Percentiles rank a stretch among this genome's conserved stretches.
Evolutionary conservation across 2,113 vertebrate genomes (phyloP).

Genomic region (Forbesichthys papilliferus): DNA sequence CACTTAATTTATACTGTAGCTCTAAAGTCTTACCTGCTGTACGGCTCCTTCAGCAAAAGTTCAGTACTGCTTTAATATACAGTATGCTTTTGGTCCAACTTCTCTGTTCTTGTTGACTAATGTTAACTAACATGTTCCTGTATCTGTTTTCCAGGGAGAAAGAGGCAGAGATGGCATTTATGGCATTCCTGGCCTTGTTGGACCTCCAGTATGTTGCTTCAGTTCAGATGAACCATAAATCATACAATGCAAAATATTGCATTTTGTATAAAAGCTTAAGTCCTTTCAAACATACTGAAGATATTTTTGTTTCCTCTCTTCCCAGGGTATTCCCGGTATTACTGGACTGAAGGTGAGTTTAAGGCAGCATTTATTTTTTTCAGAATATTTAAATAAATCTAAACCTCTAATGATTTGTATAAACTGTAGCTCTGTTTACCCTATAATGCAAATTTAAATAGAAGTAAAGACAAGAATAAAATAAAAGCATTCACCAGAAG

Average conservation of each 20-base stretch:
- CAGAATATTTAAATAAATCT: too few relatives aligned
- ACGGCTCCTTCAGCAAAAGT: too few relatives aligned
- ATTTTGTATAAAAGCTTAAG: too few relatives aligned
- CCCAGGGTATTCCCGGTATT: slow-evolving; percentile 83
- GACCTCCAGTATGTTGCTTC: slow-evolving; percentile 82
- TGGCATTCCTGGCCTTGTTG: slow-evolving; percentile 82
- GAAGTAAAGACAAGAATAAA: too few relatives aligned
- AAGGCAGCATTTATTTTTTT: neutral
- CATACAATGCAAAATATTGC: neutral
- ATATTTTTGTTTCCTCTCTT: slow-evolving; percentile 22
- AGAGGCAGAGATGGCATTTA: slow-evolving; percentile 82
- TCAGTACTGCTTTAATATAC: too few relatives aligned
- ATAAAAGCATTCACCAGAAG: too few relatives aligned
- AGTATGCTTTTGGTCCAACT: too few relatives aligned
- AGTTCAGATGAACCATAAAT: neutral
- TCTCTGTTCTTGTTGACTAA: neutral
- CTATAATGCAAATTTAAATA: too few relatives aligned
- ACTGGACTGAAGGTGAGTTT: slow-evolving; percentile 87
- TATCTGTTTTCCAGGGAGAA: slow-evolving; percentile 83
- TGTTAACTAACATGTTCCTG: neutral
- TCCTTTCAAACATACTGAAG: neutral
- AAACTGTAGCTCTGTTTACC: too few relatives aligned
- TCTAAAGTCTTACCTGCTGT: too few relatives aligned
- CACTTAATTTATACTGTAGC: too few relatives aligned
- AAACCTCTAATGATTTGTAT: neutral